These are phyloP conservation scores for Cettia cetti DNA, from an alignment of 2,113 vertebrate genomes.

Conservation along the genomic window DNA sequence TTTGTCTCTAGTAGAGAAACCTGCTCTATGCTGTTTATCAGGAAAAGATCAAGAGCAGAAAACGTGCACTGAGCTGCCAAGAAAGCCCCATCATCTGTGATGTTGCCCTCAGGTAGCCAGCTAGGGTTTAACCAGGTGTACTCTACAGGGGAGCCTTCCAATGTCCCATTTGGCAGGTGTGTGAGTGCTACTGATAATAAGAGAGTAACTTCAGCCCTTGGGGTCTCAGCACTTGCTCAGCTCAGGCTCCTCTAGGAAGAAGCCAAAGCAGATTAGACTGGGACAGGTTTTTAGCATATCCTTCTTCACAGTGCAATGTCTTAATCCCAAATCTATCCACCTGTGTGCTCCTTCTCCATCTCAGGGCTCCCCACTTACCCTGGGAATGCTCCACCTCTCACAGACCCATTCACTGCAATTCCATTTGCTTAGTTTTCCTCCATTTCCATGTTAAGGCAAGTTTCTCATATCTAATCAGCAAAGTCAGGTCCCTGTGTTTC, in stretches of 20 bases:
- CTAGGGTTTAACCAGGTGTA: not conserved
- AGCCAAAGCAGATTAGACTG: not conserved
- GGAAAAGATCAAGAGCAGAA: not conserved
- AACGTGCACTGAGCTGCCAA: not conserved
- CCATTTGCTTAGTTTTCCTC: not conserved
- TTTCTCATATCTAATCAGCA: not conserved
- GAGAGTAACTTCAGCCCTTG: not conserved
- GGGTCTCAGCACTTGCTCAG: not conserved
- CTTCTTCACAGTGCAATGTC: not conserved
- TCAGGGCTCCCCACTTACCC: not conserved
- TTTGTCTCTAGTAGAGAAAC: not conserved
- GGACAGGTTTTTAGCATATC: not conserved
- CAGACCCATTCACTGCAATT: not conserved
- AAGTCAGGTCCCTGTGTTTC: not conserved
- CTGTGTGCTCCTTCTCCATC: not conserved
- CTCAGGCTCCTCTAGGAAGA: not conserved
- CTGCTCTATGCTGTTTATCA: not conserved
- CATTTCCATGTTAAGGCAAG: not conserved
- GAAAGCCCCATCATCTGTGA: not conserved
- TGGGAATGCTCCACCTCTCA: not conserved
- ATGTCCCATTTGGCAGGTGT: not conserved
- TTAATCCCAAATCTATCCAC: not conserved
- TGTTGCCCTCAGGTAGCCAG: not conserved
- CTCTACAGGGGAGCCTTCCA: accelerated
- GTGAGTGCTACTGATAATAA: not conserved